Conservation (phyloP, 2,888 invertebrate species). For the Tanaodytes sp. region DNA sequence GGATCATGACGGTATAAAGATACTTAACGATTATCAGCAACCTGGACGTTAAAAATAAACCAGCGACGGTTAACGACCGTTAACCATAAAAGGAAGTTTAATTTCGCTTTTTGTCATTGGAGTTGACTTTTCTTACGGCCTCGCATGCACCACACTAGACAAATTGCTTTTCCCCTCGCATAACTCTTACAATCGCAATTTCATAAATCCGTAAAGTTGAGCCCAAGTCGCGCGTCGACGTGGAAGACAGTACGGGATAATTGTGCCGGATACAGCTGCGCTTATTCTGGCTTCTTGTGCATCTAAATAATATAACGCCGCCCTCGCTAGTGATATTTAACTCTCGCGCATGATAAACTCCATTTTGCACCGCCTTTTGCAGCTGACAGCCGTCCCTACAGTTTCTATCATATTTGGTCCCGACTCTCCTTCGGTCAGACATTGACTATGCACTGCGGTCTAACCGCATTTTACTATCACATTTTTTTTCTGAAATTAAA, state of each 20-base stretch:
- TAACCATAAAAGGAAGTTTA: constrained; percentile 32
- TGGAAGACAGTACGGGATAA: constrained; percentile 32
- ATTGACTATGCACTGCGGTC: no score
- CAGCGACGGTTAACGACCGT: no score
- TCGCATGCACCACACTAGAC: constrained; percentile 49
- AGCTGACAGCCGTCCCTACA: constrained; percentile 55
- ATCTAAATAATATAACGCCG: constrained; percentile 19
- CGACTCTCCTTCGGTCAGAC: constrained; percentile 20
- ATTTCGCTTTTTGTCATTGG: constrained; percentile 11
- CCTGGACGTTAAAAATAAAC: no score
- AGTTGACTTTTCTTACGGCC: constrained; percentile 51
- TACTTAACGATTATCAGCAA: no score
- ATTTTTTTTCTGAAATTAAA: no score
- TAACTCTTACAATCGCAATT: constrained; percentile 63
- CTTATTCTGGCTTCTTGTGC: background rate
- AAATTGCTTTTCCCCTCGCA: constrained; percentile 58
- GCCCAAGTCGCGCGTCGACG: constrained; percentile 21
- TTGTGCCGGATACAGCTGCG: constrained; percentile 31
- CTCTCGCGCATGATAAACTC: constrained; percentile 56
- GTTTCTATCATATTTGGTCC: constrained; percentile 44
- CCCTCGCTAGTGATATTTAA: constrained; percentile 15
- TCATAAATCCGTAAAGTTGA: constrained; percentile 63
- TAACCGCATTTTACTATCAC: no score
- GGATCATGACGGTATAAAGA: no score
- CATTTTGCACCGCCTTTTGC: constrained; percentile 51